Evolutionary conservation across 1,140 invertebrate species (phyloP).

Genomic region (Campoletis sonorensis): DNA sequence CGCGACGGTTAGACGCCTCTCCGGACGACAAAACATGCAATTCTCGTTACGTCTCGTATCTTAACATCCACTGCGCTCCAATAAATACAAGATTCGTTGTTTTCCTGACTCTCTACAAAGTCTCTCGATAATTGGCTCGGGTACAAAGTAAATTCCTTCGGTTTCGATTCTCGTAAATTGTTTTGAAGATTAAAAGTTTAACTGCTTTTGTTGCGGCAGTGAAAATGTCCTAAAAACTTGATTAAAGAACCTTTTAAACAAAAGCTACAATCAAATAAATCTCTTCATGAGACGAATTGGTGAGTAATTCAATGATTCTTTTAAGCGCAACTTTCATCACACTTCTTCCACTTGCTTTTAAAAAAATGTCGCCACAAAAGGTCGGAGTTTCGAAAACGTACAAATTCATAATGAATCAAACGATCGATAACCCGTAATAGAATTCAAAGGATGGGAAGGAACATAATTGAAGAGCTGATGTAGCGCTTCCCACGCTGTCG

Average conservation of each 20-base stretch:
- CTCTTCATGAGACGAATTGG: no score
- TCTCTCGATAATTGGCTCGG: slow-evolving; percentile 41
- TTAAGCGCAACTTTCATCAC: no score
- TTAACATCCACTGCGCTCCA: slow-evolving; percentile 11
- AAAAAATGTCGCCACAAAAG: no score
- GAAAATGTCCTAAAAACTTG: background rate
- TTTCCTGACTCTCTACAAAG: slow-evolving; percentile 35
- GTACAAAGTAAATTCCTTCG: background rate
- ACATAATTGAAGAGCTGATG: background rate
- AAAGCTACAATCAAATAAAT: background rate
- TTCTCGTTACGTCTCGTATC: background rate
- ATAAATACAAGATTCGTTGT: slow-evolving; percentile 20
- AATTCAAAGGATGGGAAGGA: background rate
- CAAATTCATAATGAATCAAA: background rate
- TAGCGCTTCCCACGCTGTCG: slow-evolving; percentile 25
- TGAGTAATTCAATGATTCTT: no score
- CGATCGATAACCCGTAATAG: slow-evolving; percentile 22
- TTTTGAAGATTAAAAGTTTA: background rate
- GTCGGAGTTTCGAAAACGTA: no score
- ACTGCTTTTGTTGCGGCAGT: background rate
- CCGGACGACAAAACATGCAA: slow-evolving; percentile 48
- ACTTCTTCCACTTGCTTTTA: background rate
- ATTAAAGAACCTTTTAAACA: background rate
- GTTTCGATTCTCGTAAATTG: background rate
- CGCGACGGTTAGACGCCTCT: slow-evolving; percentile 63